phyloP scores from a whole-genome alignment of 30 jellyfish, hydroid and myxozoan genomes.

The Hydractinia echinata region DNA sequence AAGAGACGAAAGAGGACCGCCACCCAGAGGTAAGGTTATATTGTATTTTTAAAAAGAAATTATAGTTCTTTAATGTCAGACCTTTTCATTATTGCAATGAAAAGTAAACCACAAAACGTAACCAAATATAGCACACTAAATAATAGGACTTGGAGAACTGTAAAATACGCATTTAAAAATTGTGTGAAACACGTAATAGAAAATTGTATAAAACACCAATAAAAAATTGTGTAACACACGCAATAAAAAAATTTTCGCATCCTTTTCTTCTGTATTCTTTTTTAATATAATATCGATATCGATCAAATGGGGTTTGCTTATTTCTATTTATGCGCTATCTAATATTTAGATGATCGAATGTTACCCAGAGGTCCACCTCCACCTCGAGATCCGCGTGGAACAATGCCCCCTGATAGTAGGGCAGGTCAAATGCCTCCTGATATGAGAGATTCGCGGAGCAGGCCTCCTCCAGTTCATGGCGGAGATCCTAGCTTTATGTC shows the following conservation, averaged over 20 bases:
- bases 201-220: too few relatives aligned
- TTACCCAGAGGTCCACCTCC: conserved; percentile 77
- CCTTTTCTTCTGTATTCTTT: too few relatives aligned
- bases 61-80: background rate
- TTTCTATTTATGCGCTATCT: too few relatives aligned
- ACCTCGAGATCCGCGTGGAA: conserved; percentile 65
- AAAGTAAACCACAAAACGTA: too few relatives aligned
- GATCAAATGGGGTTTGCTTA: too few relatives aligned
- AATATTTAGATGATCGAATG: conserved; percentile 64
- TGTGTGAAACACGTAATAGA: too few relatives aligned
- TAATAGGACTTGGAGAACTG: too few relatives aligned
- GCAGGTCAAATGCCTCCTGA: background rate
- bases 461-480: conserved; percentile 20
- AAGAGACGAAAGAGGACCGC: conserved; percentile 43
- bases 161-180: too few relatives aligned
- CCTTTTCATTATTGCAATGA: background rate
- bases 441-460: background rate
- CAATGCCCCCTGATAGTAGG: conserved; percentile 28
- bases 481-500: conserved; percentile 19
- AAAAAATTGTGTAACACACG: too few relatives aligned
- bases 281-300: too few relatives aligned
- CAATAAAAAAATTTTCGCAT: too few relatives aligned
- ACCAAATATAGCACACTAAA: too few relatives aligned
- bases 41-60: background rate
- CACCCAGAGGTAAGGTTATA: conserved; percentile 26